phyloP scores from a whole-genome alignment of 2,113 vertebrate genomes.

The Spea multiplicata region DNA sequence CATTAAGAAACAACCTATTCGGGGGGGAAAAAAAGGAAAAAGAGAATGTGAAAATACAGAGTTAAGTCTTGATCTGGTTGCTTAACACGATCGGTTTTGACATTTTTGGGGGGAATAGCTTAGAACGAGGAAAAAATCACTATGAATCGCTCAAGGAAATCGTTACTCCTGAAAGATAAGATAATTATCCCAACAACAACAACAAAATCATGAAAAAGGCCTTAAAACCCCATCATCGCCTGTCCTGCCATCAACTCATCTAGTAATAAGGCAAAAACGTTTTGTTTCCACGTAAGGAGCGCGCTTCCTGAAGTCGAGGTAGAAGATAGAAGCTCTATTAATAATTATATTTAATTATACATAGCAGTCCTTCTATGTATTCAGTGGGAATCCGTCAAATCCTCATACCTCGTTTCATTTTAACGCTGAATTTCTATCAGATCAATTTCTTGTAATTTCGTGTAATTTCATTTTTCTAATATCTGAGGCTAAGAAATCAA shows the following conservation, averaged over 20 bases:
- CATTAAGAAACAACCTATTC: conserved; percentile 28
- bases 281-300: no score
- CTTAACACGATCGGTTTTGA: conserved; percentile 22
- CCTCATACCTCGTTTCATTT: not conserved
- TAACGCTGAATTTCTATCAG: not conserved
- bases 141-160: not conserved
- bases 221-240: no score
- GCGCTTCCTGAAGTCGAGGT: no score
- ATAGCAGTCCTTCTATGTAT: no score
- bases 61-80: conserved; percentile 34
- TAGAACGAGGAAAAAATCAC: conserved; percentile 15
- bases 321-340: no score
- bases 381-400: not conserved
- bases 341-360: no score
- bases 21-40: not conserved
- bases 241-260: no score
- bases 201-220: no score
- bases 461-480: not conserved
- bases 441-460: not conserved
- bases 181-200: conserved; percentile 1
- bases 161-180: conserved; percentile 11
- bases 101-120: conserved; percentile 20
- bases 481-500: conserved; percentile 11
- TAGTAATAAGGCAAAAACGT: no score
- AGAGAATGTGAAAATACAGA: not conserved